Evolutionary conservation across 1,140 invertebrate species (phyloP), one percentile per base, ranked within the genome.

Genomic region (Scaptodrosophila lebanonensis): DNA sequence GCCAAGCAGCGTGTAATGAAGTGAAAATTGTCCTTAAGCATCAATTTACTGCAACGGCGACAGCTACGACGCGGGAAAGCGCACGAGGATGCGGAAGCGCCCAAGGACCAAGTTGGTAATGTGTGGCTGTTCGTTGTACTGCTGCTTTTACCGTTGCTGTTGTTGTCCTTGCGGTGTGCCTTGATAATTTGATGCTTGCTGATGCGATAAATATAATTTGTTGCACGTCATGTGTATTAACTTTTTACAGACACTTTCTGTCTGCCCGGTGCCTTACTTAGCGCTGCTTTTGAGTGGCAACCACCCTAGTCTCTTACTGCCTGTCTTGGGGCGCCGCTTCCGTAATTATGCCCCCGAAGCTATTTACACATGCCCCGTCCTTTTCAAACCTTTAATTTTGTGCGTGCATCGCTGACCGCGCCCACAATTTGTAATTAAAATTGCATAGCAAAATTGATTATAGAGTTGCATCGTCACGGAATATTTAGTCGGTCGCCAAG

Each of bases 191-290:
- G 70, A 83, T 84, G 71, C 82, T 82, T 83, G 71, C 62, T 72
- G 82, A 84, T 84, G 82, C 75, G 82, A 84, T 84, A 84, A 84
- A 84, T 82, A 84, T 84, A 84, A 84, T 84, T 84, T 84, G 82
- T 83, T 76, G 67, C 70, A 82, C 70, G 73, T 82, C 82, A 76
- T 84, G 75, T 82, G 82, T 76, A 84, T 84, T 79, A 84, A 82
- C 72, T 84, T 82, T 70, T 68, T 59, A 57, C 75, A 57, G 75
- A 66, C 76, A 75, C 43, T 75, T 66, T 82, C 57, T 62, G 66
- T 42, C 33, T 29, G 45, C 35, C 6, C 15, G 4, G 17, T 33
- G 32, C 32, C n/a, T n/a, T 13, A 38, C 35, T 33, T 16, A 6
- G 35, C 35, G 32, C 12, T 33, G 5, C 12, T 33, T 11, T 3